phyloP scores from a whole-genome alignment of 2,113 vertebrate species.

The Pluvialis apricaria region DNA sequence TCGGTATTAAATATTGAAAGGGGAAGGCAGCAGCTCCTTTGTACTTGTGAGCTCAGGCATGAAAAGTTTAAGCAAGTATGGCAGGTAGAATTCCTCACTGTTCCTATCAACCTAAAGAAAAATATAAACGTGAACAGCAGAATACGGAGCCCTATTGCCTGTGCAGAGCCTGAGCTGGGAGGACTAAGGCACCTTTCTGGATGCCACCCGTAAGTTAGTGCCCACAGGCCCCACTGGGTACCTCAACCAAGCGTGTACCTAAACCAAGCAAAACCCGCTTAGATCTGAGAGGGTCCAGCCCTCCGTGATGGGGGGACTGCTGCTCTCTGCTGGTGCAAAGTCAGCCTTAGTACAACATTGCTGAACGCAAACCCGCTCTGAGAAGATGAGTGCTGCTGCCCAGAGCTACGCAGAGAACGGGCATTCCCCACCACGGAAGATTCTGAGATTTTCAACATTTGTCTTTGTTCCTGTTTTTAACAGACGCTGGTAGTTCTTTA shows the following conservation, averaged over 20 bases:
- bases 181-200: neutral
- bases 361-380: neutral
- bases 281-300: neutral
- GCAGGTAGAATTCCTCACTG: neutral
- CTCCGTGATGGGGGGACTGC: neutral
- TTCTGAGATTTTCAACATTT: neutral
- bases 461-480: neutral
- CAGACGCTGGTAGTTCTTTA: neutral
- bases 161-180: neutral
- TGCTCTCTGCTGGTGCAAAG: constrained; percentile 30
- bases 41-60: neutral
- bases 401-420: neutral
- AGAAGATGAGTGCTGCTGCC: neutral
- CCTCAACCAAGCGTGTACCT: neutral
- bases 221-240: neutral
- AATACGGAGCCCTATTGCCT: neutral
- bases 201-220: neutral
- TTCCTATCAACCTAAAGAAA: neutral
- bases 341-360: neutral
- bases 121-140: neutral
- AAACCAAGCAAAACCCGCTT: neutral
- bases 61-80: neutral
- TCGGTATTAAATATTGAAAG: neutral
- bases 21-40: neutral
- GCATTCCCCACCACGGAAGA: neutral